Conservation (phyloP, 2,113 vertebrate genomes). For the Gopherus flavomarginatus region DNA sequence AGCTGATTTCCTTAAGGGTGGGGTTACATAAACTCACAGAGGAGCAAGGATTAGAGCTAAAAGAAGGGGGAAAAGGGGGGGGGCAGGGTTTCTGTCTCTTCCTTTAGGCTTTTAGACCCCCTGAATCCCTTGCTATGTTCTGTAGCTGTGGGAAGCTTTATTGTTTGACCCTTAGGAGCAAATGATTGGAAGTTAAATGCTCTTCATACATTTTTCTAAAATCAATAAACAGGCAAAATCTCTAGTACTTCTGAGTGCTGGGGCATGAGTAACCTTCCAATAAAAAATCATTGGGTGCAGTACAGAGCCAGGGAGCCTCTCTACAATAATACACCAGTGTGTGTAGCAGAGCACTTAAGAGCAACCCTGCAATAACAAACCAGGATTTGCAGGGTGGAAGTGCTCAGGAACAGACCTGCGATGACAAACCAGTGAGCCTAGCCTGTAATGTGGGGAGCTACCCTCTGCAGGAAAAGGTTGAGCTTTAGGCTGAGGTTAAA, state of each 20-base stretch:
- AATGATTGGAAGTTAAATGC: background rate
- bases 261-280: background rate
- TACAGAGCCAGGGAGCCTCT: background rate
- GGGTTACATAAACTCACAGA: background rate
- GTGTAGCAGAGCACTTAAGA: background rate
- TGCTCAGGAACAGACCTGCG: background rate
- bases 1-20: background rate
- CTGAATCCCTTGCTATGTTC: background rate
- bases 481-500: background rate
- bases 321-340: background rate
- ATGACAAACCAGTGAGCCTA: background rate
- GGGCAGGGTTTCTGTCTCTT: background rate
- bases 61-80: background rate
- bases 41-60: background rate
- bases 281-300: background rate
- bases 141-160: background rate
- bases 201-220: background rate
- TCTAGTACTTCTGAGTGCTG: background rate
- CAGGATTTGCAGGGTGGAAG: background rate
- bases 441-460: background rate
- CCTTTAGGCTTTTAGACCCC: background rate
- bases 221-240: background rate
- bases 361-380: background rate
- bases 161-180: background rate
- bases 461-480: background rate